A percentile compares a stretch with the other conserved stretches of the same genome.
Evolutionary conservation across 2,888 invertebrate species (phyloP).

Genomic region (Epirrhoe alternata): DNA sequence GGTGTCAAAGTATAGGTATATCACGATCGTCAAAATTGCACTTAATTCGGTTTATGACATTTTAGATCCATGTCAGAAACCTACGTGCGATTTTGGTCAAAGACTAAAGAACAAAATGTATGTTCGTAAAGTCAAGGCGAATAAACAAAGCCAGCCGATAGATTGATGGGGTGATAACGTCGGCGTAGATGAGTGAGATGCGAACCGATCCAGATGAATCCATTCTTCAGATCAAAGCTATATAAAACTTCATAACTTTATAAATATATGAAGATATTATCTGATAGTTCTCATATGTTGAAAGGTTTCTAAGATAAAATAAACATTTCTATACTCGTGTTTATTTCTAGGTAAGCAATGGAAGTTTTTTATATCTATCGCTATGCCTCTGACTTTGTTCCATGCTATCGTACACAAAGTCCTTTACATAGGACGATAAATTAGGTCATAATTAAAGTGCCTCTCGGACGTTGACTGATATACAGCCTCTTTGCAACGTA

Average conservation of each 20-base stretch:
- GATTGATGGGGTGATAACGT: slow-evolving; percentile 54
- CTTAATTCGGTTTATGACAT: neutral
- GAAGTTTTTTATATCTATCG: neutral
- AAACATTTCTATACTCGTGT: neutral
- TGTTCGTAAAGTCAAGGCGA: slow-evolving; percentile 48
- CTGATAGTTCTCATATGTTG: slow-evolving; percentile 6
- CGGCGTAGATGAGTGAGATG: slow-evolving; percentile 48
- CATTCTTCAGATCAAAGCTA: slow-evolving; percentile 4
- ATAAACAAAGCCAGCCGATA: slow-evolving; percentile 50
- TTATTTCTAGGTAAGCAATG: neutral
- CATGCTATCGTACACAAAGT: slow-evolving; percentile 20
- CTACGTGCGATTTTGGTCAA: slow-evolving; percentile 24
- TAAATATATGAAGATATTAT: slow-evolving; percentile 9
- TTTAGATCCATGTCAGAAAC: neutral
- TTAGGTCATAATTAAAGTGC: slow-evolving; percentile 76
- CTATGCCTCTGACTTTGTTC: slow-evolving; percentile 1
- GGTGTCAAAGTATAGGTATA: no score
- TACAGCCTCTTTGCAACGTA: slow-evolving; percentile 69
- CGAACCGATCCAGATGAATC: slow-evolving; percentile 50
- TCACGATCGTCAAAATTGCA: neutral
- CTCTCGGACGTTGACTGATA: slow-evolving; percentile 79
- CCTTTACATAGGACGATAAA: slow-evolving; percentile 59
- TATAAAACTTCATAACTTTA: slow-evolving; percentile 9
- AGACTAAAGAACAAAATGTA: slow-evolving; percentile 5
- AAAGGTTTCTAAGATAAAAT: slow-evolving; percentile 9